These are phyloP conservation scores for Danaus chrysippus DNA, from an alignment of 2,888 invertebrate species.

Conservation along the genomic window DNA sequence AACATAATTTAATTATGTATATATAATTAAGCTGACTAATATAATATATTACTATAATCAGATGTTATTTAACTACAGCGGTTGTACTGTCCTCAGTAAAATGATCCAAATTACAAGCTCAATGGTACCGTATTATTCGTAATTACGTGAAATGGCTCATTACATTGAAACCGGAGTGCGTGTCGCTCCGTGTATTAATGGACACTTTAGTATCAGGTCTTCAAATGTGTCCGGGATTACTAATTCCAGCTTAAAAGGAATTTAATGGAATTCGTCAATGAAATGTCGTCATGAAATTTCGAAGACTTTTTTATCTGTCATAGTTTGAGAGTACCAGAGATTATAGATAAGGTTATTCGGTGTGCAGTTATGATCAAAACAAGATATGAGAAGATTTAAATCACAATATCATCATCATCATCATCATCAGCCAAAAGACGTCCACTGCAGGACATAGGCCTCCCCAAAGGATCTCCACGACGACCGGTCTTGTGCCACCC, in stretches of 20 bases:
- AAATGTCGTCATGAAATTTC: neutral
- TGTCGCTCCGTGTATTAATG: slow-evolving; percentile 26
- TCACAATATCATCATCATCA: no score
- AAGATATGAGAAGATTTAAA: no score
- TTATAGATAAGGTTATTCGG: no score
- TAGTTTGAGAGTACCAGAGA: no score
- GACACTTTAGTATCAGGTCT: slow-evolving; percentile 20
- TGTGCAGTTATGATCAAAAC: no score
- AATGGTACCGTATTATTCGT: slow-evolving; percentile 51
- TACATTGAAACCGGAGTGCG: slow-evolving; percentile 56
- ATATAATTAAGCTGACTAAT: neutral
- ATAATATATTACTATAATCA: slow-evolving; percentile 10
- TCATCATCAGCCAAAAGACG: no score
- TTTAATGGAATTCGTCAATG: neutral
- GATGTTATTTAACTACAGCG: slow-evolving; percentile 16
- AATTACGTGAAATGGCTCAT: slow-evolving; percentile 63
- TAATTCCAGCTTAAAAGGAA: slow-evolving; percentile 1
- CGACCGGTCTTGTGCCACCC: no score
- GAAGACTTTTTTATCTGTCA: neutral
- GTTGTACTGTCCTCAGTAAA: slow-evolving; percentile 28
- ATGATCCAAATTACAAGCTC: slow-evolving; percentile 40
- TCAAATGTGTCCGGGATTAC: slow-evolving; percentile 11
- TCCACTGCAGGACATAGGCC: no score
- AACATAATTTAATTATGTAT: neutral
- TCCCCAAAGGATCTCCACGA: no score